phyloP scores from a whole-genome alignment of 1,140 invertebrate species.

The Nasonia vitripennis region DNA sequence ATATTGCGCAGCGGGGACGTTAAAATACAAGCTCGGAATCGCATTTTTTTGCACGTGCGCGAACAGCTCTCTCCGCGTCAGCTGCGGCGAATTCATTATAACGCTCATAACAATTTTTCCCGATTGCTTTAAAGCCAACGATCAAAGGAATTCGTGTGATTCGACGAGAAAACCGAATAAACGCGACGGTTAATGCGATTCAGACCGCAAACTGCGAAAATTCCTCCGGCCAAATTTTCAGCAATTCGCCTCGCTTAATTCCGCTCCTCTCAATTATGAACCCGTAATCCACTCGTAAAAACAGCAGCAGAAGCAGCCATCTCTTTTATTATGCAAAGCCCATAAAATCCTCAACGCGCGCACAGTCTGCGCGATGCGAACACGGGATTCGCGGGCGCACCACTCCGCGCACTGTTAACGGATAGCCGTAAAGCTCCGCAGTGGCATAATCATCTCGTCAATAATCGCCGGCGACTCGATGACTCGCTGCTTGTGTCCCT shows the following conservation, averaged over 20 bases:
- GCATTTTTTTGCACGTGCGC: slow-evolving; percentile 9
- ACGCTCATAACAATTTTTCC: not conserved
- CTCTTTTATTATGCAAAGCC: slow-evolving; percentile 42
- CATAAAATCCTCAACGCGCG: slow-evolving; percentile 34
- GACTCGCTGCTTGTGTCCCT: not conserved
- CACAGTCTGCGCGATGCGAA: not conserved
- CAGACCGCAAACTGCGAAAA: too few relatives aligned
- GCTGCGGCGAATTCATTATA: not conserved
- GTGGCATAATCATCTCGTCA: slow-evolving; percentile 32
- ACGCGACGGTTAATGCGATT: too few relatives aligned
- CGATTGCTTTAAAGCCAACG: not conserved
- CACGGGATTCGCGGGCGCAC: slow-evolving; percentile 32
- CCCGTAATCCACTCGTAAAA: slow-evolving; percentile 47
- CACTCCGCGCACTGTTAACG: slow-evolving; percentile 31
- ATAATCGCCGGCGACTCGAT: slow-evolving; percentile 25
- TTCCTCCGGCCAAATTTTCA: not conserved
- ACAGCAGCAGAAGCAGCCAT: slow-evolving; percentile 4
- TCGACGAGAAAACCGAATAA: not conserved
- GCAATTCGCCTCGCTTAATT: not conserved
- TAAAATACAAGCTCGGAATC: slow-evolving; percentile 24
- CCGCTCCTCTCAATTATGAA: slow-evolving; percentile 43
- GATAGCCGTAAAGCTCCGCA: slow-evolving; percentile 16
- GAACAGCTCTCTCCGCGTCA: not conserved
- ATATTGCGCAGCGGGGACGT: not conserved
- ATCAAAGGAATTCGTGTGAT: not conserved